Evolutionary conservation across 2,113 vertebrate species (phyloP), one percentile per base, ranked within the genome.

Genomic region (Scortum barcoo): DNA sequence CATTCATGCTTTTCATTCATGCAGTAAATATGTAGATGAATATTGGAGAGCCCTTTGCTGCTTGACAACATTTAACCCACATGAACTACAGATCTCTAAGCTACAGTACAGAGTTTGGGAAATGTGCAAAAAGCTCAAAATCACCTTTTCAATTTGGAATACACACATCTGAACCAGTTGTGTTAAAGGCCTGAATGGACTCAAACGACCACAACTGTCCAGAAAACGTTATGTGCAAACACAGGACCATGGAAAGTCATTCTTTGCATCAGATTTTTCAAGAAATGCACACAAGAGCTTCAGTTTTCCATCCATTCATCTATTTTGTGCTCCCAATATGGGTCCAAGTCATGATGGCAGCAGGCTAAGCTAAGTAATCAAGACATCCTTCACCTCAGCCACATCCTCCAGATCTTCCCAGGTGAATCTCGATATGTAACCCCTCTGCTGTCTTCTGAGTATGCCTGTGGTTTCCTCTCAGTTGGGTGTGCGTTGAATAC

Each of bases 1-100:
- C 65, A 83, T 83, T 85, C 66, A 84, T 76, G 56, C 12, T 56
- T 77, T 78, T 58, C 26, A 36, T 54, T 60, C 58, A 80, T 60
- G 72, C 72, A 77, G 7, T 5, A 51, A 73, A 72, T 65, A 20
- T 14, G 16, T 79, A 38, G 4, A 7, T 33, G 17, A 40, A 63
- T n/a, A 30, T 42, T 2, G 7, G 11, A 24, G 38, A 69, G 16
- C 11, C 38, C 44, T 3, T 3, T 36, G 42, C 20, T 42, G 24
- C 14, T 53, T 14, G 60, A 40, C 40, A 20, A 12, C 20, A 61
- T 20, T 36, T 20, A 61, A 60, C 20, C 48, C 17, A 50, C 5
- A 6, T 9, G 3, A 19, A 16, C 16, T 8, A 33, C 7, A 38
- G 8, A 42, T 13, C 20, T 14, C 42, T 63, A 8, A 44, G 62